These are phyloP conservation scores for Drosophila ironensis DNA, from an alignment of 1,140 invertebrate genomes.

Conservation along the genomic window DNA sequence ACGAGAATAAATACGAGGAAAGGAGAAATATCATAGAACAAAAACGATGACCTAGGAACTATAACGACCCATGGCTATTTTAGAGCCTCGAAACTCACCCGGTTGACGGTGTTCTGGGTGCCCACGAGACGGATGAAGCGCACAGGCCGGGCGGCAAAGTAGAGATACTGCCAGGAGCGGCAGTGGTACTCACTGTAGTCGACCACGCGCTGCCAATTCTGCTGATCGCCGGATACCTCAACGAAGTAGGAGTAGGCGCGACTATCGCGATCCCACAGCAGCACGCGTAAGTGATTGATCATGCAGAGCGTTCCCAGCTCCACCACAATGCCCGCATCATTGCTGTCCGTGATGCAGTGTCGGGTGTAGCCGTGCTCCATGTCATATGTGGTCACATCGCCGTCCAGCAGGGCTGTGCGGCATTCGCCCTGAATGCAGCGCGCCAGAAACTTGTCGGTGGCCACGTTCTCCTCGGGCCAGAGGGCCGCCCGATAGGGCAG, in stretches of 20 bases:
- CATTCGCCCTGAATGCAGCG: constrained; percentile 94
- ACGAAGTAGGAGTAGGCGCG: constrained; percentile 98
- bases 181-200: constrained; percentile 96
- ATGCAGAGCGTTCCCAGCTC: constrained; percentile 94
- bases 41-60: too few species aligned
- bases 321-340: constrained; percentile 91
- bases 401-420: constrained; percentile 92
- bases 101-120: constrained; percentile 97
- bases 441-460: constrained; percentile 89
- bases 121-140: constrained; percentile 95
- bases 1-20: too few species aligned
- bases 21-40: too few species aligned
- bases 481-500: constrained; percentile 91
- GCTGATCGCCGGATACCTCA: constrained; percentile 97
- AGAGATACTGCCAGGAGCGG: constrained; percentile 97
- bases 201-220: constrained; percentile 96
- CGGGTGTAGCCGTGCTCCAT: constrained; percentile 89
- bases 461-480: constrained; percentile 95
- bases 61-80: too few species aligned
- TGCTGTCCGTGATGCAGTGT: constrained; percentile 92
- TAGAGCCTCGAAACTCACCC: constrained; percentile 84
- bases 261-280: constrained; percentile 96
- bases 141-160: constrained; percentile 94
- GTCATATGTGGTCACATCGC: constrained; percentile 86
- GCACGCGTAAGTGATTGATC: constrained; percentile 95